Evolutionary conservation across 1,140 invertebrate species (phyloP).

Genomic region (Anastrepha obliqua): DNA sequence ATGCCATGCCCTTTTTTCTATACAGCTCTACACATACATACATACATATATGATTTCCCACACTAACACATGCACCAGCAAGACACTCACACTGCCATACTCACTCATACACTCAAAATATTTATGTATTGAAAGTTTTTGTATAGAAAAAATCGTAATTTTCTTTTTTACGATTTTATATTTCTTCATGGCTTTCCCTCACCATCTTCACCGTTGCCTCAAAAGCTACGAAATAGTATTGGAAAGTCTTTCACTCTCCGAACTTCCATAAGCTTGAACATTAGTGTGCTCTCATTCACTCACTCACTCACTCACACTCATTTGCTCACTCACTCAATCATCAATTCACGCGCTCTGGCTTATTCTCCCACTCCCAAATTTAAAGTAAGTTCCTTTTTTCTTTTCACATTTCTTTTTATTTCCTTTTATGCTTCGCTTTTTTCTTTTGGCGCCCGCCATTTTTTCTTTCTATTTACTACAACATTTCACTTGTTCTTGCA

Average conservation of each 20-base stretch:
- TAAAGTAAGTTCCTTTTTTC: neutral
- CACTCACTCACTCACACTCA: neutral
- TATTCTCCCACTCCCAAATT: neutral
- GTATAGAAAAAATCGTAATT: constrained; percentile 26
- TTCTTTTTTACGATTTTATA: constrained; percentile 49
- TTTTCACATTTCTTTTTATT: constrained; percentile 41
- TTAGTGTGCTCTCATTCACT: neutral
- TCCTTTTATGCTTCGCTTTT: constrained; percentile 60
- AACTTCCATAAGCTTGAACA: neutral
- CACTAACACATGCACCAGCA: neutral
- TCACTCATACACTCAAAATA: neutral
- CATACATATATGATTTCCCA: neutral
- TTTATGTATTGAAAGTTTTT: constrained; percentile 38
- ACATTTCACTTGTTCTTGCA: constrained; percentile 52
- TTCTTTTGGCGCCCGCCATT: constrained; percentile 52
- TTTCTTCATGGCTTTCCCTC: constrained; percentile 13
- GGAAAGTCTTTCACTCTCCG: constrained; percentile 44
- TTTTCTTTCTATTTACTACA: constrained; percentile 60
- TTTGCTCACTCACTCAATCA: neutral
- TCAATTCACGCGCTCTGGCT: neutral
- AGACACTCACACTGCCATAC: neutral
- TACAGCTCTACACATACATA: neutral
- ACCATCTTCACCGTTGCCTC: neutral
- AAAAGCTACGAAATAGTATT: neutral
- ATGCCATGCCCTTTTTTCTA: constrained; percentile 50